Percentiles rank a stretch among this genome's conserved stretches.
These are phyloP conservation scores for Aix galericulata DNA, from an alignment of 2,113 vertebrate species.

Conservation along the genomic window DNA sequence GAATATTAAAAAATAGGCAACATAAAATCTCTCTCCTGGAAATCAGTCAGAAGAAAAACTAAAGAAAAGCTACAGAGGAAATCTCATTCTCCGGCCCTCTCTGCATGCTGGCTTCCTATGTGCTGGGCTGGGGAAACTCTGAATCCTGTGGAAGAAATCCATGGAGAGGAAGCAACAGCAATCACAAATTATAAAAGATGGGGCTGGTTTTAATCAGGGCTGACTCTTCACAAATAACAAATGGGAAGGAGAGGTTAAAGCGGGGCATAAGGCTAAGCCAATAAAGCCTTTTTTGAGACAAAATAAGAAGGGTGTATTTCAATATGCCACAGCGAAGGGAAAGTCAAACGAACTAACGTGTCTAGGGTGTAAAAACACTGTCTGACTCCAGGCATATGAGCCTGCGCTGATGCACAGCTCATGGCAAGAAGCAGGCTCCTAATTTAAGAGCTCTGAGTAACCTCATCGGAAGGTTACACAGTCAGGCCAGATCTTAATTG, in stretches of 20 bases:
- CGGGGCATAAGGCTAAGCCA: constrained; percentile 56
- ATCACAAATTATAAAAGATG: constrained; percentile 36
- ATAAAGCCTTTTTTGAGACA: constrained; percentile 52
- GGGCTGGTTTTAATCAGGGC: constrained; percentile 66
- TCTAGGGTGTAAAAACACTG: neutral
- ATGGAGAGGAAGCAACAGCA: constrained; percentile 54
- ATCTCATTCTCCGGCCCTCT: neutral
- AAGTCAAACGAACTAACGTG: neutral
- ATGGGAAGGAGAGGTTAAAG: constrained; percentile 40
- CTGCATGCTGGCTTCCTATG: constrained; percentile 31
- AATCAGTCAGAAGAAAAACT: constrained; percentile 55
- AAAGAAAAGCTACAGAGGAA: constrained; percentile 57
- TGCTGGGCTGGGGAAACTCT: constrained; percentile 50
- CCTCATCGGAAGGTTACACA: neutral
- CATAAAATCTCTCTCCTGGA: constrained; percentile 40
- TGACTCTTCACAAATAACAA: constrained; percentile 56
- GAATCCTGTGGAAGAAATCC: constrained; percentile 67
- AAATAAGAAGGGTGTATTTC: constrained; percentile 37
- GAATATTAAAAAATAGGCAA: neutral
- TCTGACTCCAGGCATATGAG: neutral
- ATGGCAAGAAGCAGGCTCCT: neutral
- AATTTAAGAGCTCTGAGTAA: constrained; percentile 10
- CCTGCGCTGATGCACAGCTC: neutral
- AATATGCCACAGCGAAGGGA: neutral
- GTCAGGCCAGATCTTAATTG: neutral